Conservation (phyloP, 64 coral and sea anemone genomes). For the Catalaphyllia jardinei region DNA sequence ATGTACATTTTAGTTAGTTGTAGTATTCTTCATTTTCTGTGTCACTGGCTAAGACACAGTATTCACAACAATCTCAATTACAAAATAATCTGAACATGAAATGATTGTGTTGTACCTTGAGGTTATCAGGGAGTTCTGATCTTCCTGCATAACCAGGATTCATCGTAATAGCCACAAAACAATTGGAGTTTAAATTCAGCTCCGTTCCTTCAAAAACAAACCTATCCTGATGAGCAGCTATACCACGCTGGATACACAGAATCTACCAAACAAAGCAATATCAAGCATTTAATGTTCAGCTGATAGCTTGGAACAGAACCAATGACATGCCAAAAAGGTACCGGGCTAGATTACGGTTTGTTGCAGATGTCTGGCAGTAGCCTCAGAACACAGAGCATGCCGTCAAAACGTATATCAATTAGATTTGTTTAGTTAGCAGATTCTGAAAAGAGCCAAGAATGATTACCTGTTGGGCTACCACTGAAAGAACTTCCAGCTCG, state of each 20-base stretch:
- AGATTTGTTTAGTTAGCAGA: no score
- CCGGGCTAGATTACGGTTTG: no score
- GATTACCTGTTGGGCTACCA: conserved; percentile 91
- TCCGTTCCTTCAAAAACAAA: conserved; percentile 96
- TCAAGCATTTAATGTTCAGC: no score
- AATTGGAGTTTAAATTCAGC: conserved; percentile 88
- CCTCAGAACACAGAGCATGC: no score
- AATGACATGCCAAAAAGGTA: no score
- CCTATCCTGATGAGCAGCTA: conserved; percentile 85
- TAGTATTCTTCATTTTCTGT: no score
- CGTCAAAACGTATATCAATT: no score
- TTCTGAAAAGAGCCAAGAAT: not conserved
- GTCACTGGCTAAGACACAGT: no score
- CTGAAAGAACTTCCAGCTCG: conserved; percentile 88
- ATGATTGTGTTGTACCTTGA: conserved; percentile 61
- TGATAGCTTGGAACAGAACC: no score
- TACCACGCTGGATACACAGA: conserved; percentile 81
- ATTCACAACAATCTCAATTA: no score
- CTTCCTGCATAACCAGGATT: conserved; percentile 92
- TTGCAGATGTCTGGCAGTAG: no score
- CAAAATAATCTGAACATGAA: not conserved
- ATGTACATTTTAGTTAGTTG: no score
- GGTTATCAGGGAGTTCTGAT: conserved; percentile 90
- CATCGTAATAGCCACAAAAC: conserved; percentile 94
- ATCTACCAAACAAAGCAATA: conserved; percentile 49